Evolutionary conservation across 1,140 invertebrate species (phyloP), one percentile per base, ranked within the genome.

Genomic region (Epicauta chinensis): DNA sequence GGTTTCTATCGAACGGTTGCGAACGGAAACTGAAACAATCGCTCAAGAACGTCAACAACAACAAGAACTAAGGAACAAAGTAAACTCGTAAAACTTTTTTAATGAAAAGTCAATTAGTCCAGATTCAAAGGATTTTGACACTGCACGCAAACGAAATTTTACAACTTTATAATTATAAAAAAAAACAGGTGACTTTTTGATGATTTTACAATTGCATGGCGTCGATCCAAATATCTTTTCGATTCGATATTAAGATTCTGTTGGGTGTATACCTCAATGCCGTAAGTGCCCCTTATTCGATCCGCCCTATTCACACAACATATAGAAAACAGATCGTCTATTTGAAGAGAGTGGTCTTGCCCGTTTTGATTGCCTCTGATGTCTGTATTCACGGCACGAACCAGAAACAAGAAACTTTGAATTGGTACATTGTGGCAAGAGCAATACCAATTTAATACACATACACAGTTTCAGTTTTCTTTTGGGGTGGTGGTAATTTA

Each of bases 131-230:
- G 41, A 43, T 43, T 14, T 17, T 43, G 31, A 17, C 23, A 12
- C 13, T 43, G 41, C 16, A 43, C n/a, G 10, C 39, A 17, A 9
- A 7, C 39, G 40, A 14, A 1, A 30, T 17, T 45, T 15, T 14
- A 0, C 17, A 47, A 47, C 45, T 47, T 47, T 47, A 37, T 47
- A 47, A 47, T 47, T 47, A 47, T 34, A 47, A 53, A 57, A 54
- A 44, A 37, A 17, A 49, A 7, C 45, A 39, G 51, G 16, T 32
- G 15, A 23, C 12, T 16, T 23, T 31, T 17, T 13, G 40, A 39
- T 36, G 51, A 37, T 46, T 57, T 49, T 54, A 50, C 53, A 48
- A 49, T n/a, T n/a, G 32, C 47, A 40, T 40, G 47, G 47, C 47
- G 40, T 23, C 37, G 47, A 31, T 50, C 47, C 47, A 40, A 41